Percentiles rank a stretch among this genome's conserved stretches.
Conservation (phyloP, 2,113 vertebrate species). For the Cyprinus carpio region DNA sequence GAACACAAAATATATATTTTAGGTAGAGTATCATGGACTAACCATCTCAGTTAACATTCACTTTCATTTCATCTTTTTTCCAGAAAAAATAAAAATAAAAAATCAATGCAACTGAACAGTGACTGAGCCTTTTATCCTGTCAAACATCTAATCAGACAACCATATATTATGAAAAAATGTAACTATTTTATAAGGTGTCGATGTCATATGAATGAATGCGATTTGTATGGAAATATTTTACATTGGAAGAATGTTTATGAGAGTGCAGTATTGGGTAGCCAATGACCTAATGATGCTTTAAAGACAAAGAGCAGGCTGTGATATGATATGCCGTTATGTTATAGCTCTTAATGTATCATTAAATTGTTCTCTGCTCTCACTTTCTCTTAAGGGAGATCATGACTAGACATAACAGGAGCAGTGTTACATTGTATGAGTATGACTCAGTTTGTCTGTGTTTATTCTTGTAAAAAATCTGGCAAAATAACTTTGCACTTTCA, state of each 20-base stretch:
- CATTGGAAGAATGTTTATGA: neutral
- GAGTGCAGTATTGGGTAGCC: conserved; percentile 32
- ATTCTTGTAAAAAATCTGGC: neutral
- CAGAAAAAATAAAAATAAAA: no score
- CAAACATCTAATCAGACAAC: neutral
- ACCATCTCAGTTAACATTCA: neutral
- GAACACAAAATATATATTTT: neutral
- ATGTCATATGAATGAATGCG: neutral
- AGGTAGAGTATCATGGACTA: neutral
- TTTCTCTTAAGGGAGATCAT: neutral
- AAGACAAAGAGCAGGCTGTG: neutral
- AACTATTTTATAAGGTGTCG: neutral
- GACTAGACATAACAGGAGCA: neutral
- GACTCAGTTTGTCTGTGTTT: neutral
- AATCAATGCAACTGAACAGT: neutral
- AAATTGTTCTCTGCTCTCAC: conserved; percentile 8
- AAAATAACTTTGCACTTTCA: neutral
- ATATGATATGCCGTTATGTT: conserved; percentile 32
- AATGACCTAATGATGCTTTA: conserved; percentile 39
- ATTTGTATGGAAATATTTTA: neutral
- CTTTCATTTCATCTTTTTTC: neutral
- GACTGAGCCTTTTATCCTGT: neutral
- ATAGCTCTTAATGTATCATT: conserved; percentile 30
- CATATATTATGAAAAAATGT: neutral
- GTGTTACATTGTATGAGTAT: neutral